phyloP scores from a whole-genome alignment of 2,797 vertebrate species.

The Catostomus latipinnis region DNA sequence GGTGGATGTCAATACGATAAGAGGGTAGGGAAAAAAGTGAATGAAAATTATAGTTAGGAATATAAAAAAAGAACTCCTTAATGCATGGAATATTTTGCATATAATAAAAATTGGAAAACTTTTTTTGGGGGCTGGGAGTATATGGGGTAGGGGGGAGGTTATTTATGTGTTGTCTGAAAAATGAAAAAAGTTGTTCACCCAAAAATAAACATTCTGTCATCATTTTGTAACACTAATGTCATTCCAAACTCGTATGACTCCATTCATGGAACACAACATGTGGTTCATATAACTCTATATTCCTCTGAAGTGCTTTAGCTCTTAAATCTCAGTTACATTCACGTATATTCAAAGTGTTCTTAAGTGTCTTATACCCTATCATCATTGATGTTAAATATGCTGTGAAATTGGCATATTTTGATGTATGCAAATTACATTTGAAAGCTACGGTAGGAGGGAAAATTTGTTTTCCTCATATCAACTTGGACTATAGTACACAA shows the following conservation, averaged over 20 bases:
- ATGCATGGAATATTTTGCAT: constrained; percentile 50
- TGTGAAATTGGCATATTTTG: too few relatives aligned
- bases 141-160: too few relatives aligned
- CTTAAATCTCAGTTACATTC: too few relatives aligned
- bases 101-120: background rate
- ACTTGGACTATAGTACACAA: background rate
- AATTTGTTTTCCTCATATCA: background rate
- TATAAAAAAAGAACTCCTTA: constrained; percentile 8
- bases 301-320: too few relatives aligned
- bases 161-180: constrained; percentile 6
- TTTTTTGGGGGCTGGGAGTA: too few relatives aligned
- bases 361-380: too few relatives aligned
- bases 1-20: too few relatives aligned
- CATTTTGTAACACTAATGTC: background rate
- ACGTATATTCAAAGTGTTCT: too few relatives aligned
- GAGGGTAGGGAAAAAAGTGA: background rate
- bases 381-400: too few relatives aligned
- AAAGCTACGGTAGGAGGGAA: too few relatives aligned
- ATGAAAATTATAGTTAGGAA: constrained; percentile 7
- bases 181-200: background rate
- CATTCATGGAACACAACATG: background rate
- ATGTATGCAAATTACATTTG: too few relatives aligned
- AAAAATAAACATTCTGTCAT: background rate
- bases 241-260: background rate
- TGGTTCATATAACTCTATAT: too few relatives aligned